Conservation (phyloP, 2,797 vertebrate species). For the Bradypodion ventrale region DNA sequence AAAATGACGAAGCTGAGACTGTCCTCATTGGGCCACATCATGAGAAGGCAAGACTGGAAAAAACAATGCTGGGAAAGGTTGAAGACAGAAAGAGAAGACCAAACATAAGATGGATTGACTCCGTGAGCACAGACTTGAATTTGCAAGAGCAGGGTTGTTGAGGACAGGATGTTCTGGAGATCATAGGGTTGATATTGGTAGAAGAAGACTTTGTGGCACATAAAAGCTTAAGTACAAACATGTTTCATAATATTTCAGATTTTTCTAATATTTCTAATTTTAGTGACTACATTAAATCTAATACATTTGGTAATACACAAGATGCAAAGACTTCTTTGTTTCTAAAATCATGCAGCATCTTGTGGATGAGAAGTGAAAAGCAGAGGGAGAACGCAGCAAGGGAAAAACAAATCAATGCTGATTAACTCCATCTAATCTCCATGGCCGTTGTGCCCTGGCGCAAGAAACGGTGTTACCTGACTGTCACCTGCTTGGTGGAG, state of each 20-base stretch:
- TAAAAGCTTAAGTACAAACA: background rate
- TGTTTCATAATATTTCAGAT: slow-evolving; percentile 1
- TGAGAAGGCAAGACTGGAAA: too few relatives aligned
- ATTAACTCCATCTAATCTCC: slow-evolving; percentile 27
- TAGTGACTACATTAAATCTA: background rate
- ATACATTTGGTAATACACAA: background rate
- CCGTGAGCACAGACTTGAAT: too few relatives aligned
- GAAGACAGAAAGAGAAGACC: too few relatives aligned
- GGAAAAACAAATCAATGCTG: slow-evolving; percentile 22
- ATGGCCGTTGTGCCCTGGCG: slow-evolving; percentile 19
- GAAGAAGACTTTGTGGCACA: too few relatives aligned
- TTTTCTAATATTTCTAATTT: background rate
- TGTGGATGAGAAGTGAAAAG: slow-evolving; percentile 25
- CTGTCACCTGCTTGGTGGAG: slow-evolving; percentile 29
- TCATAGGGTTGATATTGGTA: too few relatives aligned
- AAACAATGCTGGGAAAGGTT: too few relatives aligned
- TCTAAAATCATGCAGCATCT: background rate
- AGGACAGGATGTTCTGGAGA: too few relatives aligned
- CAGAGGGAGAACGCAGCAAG: slow-evolving; percentile 10
- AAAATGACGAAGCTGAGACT: too few relatives aligned
- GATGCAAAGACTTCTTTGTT: background rate
- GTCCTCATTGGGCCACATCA: background rate
- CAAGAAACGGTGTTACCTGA: slow-evolving; percentile 34
- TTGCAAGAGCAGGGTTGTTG: too few relatives aligned
- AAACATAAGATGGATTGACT: too few relatives aligned